A percentile compares a stretch with the other conserved stretches of the same genome.
These are phyloP conservation scores for Myotis yumanensis DNA, from an alignment of 2,113 vertebrate genomes.

Conservation along the genomic window DNA sequence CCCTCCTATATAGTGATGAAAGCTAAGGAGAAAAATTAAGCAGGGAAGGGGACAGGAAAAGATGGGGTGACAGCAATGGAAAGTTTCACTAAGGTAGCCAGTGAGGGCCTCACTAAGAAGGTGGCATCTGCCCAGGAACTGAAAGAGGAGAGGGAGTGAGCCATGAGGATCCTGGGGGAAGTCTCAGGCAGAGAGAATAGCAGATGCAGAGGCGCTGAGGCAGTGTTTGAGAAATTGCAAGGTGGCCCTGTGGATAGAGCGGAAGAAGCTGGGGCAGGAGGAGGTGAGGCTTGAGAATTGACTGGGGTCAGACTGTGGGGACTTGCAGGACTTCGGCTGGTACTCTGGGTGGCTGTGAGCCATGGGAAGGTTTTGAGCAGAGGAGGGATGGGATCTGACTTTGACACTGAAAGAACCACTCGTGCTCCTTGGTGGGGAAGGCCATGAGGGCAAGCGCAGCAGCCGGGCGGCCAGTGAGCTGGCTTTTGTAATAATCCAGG, in stretches of 20 bases:
- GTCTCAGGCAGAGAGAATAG: neutral
- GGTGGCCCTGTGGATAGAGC: neutral
- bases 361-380: neutral
- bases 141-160: neutral
- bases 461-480: neutral
- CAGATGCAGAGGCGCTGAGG: slow-evolving; percentile 8
- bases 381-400: neutral
- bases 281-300: neutral
- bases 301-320: neutral
- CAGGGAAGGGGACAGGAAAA: neutral
- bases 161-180: neutral
- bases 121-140: neutral
- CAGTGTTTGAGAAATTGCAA: neutral
- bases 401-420: neutral
- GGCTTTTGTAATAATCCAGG: neutral
- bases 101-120: neutral
- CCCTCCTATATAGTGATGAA: rapidly evolving
- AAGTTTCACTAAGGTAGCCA: neutral
- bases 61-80: neutral
- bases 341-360: neutral
- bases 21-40: neutral
- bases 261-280: neutral
- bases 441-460: no score
- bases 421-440: neutral
- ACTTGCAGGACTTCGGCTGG: neutral